Evolutionary conservation across 2,888 invertebrate species (phyloP), one percentile per base, ranked within the genome.

Genomic region (Metallyticus violacea): DNA sequence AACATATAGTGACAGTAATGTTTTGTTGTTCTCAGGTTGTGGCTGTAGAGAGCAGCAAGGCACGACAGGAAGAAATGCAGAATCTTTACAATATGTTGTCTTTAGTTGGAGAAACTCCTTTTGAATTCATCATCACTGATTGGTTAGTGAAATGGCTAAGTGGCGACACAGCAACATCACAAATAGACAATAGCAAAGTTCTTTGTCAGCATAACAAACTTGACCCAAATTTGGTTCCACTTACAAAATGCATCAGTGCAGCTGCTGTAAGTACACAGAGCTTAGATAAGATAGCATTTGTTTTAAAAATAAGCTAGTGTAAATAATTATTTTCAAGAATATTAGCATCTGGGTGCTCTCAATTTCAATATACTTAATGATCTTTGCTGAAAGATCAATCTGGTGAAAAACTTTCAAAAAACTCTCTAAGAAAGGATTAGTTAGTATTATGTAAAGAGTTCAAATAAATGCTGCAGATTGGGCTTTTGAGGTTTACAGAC

Each of bases 121-220:
- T 62, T 88, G 93, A 93, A 88, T 94, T 93, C 91, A 90, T 94
- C 29, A 91, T 93, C 7, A 91, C 91, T 3, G 92, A 92, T 27
- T 94, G 94, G 94, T 89, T 94, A 9, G 91, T 90, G 1, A 92
- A 93, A 86, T 94, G 94, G 93, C 89, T 94, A 2, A 88, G 89
- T 26, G 86, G 88, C 77, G 89, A 90, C 7, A 62, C 9, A 2
- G 90, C 89, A 76, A 90, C 93, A 6, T 89, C 91, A 25, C 90
- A 92, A 7, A 92, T 94, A 25, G 92, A 93, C 88, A 93, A 93
- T 89, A 90, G 91, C 5, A 89, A 89, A 6, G 90, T 93, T 22
- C 89, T 92, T 25, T 94, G 94, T 89, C 89, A 90, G 6, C 93
- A 94, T 89, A 89, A 90, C 81, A 92, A 92, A 88, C 89, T 94